Base-by-base conservation (phyloP, 2,888 invertebrate genomes). In the Clepsis dumicolana region DNA sequence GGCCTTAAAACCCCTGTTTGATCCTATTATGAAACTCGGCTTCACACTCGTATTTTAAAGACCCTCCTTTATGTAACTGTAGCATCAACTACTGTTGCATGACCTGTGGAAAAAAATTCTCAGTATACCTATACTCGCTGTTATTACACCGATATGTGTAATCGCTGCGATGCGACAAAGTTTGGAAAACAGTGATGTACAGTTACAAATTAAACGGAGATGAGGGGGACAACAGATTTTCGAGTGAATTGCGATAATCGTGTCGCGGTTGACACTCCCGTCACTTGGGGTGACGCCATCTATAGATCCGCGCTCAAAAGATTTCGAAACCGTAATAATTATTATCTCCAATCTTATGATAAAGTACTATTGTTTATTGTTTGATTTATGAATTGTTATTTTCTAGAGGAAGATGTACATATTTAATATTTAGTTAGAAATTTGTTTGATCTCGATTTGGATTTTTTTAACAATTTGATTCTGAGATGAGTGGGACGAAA, bases 211-310 rank as follows among this genome's bases (percentile, higher is more conserved):
- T 75, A 72, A 71, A 65, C 69, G 62, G 74, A 77, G 73, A 59
- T 72, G 72, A 72, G 72, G 72, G 71, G 72, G 56, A 67, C 66
- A 71, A 77, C 79, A 81, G 80, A 76, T 78, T 78, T 75, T 78
- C 70, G 73, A 73, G 73, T 73, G 71, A 75, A 70, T 74, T 75
- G 74, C 74, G 79, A 79, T 85, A 81, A 82, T 81, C 83, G 70
- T 67, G 77, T 75, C 73, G 76, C 62, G 73, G 70, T 74, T 79
- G 80, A 79, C 79, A 80, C 80, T 79, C 76, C 74, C 61, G 76
- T 74, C 73, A 64, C 48, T 52, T 65, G 77, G 80, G 78, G 81
- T 77, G 75, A 72, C 76, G 83, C 82, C 84, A 82, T 78, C 80
- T 83, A 82, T 48, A 62, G 62, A 54, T 62, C 62, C 14, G 56